Conservation (phyloP, 2,797 vertebrate genomes). For the Hafferia zeledoni region DNA sequence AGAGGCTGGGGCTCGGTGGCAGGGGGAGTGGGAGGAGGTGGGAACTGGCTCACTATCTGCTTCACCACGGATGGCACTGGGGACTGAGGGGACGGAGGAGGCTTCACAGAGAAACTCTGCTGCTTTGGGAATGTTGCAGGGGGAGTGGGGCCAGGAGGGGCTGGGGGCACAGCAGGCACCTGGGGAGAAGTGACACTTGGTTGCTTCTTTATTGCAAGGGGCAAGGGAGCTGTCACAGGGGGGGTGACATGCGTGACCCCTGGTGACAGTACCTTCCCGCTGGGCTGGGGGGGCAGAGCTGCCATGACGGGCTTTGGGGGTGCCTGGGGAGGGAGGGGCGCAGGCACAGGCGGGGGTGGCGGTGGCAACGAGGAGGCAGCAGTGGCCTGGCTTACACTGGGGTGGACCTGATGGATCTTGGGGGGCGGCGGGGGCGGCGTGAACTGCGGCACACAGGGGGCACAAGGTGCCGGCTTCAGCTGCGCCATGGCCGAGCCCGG, state of each 20-base stretch:
- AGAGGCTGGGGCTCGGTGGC: slow-evolving; percentile 68
- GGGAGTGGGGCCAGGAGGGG: slow-evolving; percentile 79
- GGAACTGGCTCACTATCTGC: slow-evolving; percentile 90
- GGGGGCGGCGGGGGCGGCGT: slow-evolving; percentile 78
- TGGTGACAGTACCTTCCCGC: slow-evolving; percentile 72
- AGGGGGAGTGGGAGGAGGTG: slow-evolving; percentile 75
- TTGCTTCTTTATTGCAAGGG: slow-evolving; percentile 84
- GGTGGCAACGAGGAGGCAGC: slow-evolving; percentile 57
- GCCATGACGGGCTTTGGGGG: slow-evolving; percentile 82
- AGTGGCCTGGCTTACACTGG: slow-evolving; percentile 55
- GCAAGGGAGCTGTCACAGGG: slow-evolving; percentile 73
- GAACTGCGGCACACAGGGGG: slow-evolving; percentile 75
- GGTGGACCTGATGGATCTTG: slow-evolving; percentile 83
- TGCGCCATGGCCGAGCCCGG: slow-evolving; percentile 90
- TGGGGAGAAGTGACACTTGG: slow-evolving; percentile 80
- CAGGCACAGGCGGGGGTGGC: slow-evolving; percentile 66
- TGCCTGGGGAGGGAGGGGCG: slow-evolving; percentile 68
- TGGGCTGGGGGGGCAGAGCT: slow-evolving; percentile 72
- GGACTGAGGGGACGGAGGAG: slow-evolving; percentile 72
- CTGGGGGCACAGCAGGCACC: slow-evolving; percentile 45
- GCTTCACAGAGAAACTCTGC: slow-evolving; percentile 85
- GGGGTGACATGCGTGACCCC: slow-evolving; percentile 55
- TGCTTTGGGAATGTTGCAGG: slow-evolving; percentile 90
- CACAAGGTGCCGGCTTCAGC: slow-evolving; percentile 79
- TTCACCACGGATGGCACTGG: slow-evolving; percentile 82